Conservation (phyloP, 92 coral and sea anemone genomes). For the Paramuricea clavata region DNA sequence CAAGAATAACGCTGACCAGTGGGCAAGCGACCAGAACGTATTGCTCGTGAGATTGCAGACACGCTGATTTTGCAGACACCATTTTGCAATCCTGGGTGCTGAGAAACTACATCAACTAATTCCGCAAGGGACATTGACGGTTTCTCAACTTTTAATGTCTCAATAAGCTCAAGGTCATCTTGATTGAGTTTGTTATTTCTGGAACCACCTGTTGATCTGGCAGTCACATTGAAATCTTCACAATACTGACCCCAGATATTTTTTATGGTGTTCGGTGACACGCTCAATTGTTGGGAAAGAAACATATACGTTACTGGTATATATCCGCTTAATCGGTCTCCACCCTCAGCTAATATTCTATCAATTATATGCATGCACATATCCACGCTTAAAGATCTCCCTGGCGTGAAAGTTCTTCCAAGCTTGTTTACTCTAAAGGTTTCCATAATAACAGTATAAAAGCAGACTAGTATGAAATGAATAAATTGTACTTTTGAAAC, state of each 20-base stretch:
- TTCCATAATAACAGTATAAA: too few relatives aligned
- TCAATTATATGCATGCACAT: conserved; percentile 24
- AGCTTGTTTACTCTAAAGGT: conserved; percentile 30
- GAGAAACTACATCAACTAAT: background rate
- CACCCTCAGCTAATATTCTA: conserved; percentile 5
- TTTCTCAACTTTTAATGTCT: conserved; percentile 16
- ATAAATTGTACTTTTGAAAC: too few relatives aligned
- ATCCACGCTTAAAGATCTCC: conserved; percentile 9
- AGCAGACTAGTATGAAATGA: too few relatives aligned
- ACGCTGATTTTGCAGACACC: background rate
- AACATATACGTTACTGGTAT: background rate
- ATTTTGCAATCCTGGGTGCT: conserved; percentile 11
- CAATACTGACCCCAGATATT: conserved; percentile 31
- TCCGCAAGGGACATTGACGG: background rate
- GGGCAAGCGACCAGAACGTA: conserved; percentile 6
- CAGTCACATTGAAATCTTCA: background rate
- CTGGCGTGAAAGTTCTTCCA: conserved; percentile 29
- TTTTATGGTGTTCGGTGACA: conserved; percentile 27
- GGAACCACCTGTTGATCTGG: conserved; percentile 21
- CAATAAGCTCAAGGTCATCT: conserved; percentile 23
- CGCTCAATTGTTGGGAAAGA: background rate
- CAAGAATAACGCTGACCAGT: background rate
- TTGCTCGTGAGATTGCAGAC: background rate
- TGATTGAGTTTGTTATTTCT: conserved; percentile 7
- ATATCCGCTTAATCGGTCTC: conserved; percentile 9